These are phyloP conservation scores for Dunckerocampus dactyliophorus DNA, from an alignment of 2,113 vertebrate genomes.

Conservation along the genomic window DNA sequence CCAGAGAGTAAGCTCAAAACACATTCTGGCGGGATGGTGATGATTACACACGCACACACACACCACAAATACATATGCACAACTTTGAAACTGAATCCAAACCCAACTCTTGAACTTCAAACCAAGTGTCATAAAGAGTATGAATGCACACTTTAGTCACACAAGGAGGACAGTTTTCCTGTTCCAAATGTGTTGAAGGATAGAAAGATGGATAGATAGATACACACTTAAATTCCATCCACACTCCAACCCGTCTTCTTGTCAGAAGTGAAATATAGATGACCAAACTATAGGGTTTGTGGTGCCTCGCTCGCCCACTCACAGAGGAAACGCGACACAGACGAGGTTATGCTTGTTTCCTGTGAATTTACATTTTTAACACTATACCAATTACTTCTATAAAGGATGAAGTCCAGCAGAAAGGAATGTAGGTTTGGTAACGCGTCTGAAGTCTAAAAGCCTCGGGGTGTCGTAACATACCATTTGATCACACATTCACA, in stretches of 20 bases:
- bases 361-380: conserved; percentile 16
- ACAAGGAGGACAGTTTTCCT: background rate
- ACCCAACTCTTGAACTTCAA: conserved; percentile 1
- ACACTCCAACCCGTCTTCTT: conserved; percentile 48
- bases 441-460: too few species aligned
- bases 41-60: conserved; percentile 20
- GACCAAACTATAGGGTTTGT: conserved; percentile 63
- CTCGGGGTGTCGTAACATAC: background rate
- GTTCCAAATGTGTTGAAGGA: too few species aligned
- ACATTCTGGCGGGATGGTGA: conserved; percentile 22
- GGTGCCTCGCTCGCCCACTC: conserved; percentile 57
- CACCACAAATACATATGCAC: conserved; percentile 2
- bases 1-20: conserved; percentile 35
- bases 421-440: background rate
- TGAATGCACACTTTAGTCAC: background rate
- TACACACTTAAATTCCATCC: conserved; percentile 29
- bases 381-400: background rate
- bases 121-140: background rate
- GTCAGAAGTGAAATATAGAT: conserved; percentile 49
- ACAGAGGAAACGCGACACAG: conserved; percentile 44
- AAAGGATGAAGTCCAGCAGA: background rate
- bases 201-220: background rate
- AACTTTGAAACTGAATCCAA: background rate
- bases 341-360: conserved; percentile 45
- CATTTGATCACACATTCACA: background rate